Conservation (phyloP, 1,140 invertebrate species). For the Andricus grossulariae region DNA sequence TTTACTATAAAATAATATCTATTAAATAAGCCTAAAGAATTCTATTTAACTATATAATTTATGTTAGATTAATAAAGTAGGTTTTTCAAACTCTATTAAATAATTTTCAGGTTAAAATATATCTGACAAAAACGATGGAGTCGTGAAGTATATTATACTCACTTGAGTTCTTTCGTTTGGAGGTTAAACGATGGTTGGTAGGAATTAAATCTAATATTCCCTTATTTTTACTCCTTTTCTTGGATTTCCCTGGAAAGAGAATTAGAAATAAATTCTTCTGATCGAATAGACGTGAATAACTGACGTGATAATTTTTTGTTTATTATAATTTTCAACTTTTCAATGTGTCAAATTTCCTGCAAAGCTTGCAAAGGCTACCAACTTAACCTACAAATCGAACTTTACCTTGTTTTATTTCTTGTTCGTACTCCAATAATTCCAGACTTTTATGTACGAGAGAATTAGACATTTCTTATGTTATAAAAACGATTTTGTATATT, state of each 20-base stretch:
- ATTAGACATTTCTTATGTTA: constrained; percentile 62
- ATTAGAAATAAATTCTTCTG: constrained; percentile 2
- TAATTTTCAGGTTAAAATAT: constrained; percentile 11
- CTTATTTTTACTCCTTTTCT: constrained; percentile 52
- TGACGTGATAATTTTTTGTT: no score
- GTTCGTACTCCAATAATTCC: constrained; percentile 60
- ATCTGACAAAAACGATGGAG: background rate
- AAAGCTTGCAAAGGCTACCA: background rate
- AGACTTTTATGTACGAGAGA: constrained; percentile 66
- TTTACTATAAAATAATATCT: background rate
- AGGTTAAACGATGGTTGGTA: constrained; percentile 55
- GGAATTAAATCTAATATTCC: constrained; percentile 63
- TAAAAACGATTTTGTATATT: background rate
- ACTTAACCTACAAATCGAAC: constrained; percentile 14
- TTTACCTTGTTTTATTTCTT: constrained; percentile 53
- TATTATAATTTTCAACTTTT: no score
- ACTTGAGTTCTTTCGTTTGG: constrained; percentile 57
- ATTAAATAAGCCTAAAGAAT: no score
- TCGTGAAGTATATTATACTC: constrained; percentile 21
- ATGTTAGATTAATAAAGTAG: no score
- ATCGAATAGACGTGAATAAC: no score
- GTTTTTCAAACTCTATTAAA: background rate
- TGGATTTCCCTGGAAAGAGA: constrained; percentile 45
- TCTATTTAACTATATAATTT: no score
- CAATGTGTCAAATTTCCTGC: no score